A percentile compares a stretch with the other conserved stretches of the same genome.
Evolutionary conservation across 2,888 invertebrate species (phyloP).

Genomic region (Pocota personata): DNA sequence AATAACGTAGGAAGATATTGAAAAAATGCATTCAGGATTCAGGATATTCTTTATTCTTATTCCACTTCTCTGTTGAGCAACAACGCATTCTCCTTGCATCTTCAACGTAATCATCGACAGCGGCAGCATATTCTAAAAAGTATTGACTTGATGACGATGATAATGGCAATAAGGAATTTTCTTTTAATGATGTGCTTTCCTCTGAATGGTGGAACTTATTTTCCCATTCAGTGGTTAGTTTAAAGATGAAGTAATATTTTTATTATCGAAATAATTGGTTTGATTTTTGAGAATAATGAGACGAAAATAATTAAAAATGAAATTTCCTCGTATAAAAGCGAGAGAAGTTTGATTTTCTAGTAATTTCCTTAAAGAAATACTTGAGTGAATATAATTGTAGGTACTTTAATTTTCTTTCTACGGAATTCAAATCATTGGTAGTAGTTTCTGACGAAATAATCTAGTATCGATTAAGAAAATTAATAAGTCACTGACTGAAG

Average conservation of each 20-base stretch:
- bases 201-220: background rate
- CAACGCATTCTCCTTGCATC: conserved; percentile 30
- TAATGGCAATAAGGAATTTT: conserved; percentile 50
- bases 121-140: conserved; percentile 23
- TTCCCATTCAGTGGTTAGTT: background rate
- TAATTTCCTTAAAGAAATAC: too few species aligned
- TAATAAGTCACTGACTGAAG: too few species aligned
- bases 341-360: too few species aligned
- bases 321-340: background rate
- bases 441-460: too few species aligned
- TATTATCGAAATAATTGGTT: conserved; percentile 15
- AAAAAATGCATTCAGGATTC: conserved; percentile 44
- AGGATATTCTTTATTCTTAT: conserved; percentile 42
- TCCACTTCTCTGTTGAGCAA: conserved; percentile 1
- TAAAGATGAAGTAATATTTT: background rate
- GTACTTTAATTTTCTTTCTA: too few species aligned
- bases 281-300: background rate
- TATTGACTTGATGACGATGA: conserved; percentile 44
- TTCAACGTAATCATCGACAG: conserved; percentile 22
- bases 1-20: conserved; percentile 20
- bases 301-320: background rate
- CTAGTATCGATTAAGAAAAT: too few species aligned
- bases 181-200: conserved; percentile 44
- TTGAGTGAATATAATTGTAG: too few species aligned
- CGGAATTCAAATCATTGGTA: too few species aligned